phyloP scores from a whole-genome alignment of 2,113 vertebrate genomes.

The rat (Rattus norvegicus) region DNA sequence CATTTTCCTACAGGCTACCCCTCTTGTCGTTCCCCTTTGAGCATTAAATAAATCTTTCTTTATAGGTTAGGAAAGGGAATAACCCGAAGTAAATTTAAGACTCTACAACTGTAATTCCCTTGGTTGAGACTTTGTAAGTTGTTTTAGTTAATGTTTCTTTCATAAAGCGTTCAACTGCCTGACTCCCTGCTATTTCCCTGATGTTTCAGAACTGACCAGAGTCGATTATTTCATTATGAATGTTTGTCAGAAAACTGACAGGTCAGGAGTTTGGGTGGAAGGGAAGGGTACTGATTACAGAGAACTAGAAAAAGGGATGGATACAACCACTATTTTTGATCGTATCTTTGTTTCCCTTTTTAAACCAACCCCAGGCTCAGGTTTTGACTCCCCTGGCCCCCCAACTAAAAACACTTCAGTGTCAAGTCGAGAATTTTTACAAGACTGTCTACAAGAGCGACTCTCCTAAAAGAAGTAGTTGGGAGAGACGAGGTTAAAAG shows the following conservation, averaged over 20 bases:
- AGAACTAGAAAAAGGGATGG: not conserved
- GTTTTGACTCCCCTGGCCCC: not conserved
- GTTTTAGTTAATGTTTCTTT: not conserved
- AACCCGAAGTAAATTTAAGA: not conserved
- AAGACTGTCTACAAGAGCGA: not conserved
- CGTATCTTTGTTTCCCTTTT: not conserved
- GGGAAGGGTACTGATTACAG: not conserved
- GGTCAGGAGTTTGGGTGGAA: not conserved
- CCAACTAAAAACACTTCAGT: not conserved
- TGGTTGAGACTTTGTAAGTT: not conserved
- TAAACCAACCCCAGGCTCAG: not conserved
- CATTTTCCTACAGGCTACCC: too few species aligned
- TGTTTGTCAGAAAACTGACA: not conserved
- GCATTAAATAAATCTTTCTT: too few species aligned
- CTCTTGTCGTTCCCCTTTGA: too few species aligned
- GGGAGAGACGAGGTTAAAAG: not conserved
- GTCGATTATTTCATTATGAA: not conserved
- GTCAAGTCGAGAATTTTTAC: not conserved
- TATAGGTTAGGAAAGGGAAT: not conserved
- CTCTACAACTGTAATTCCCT: not conserved
- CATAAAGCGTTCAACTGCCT: not conserved
- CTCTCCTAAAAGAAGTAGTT: too few species aligned
- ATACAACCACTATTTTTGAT: not conserved
- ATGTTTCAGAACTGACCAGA: not conserved
- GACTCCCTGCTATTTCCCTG: not conserved